A percentile compares a stretch with the other conserved stretches of the same genome.
Evolutionary conservation across 2,888 invertebrate species (phyloP).

Genomic region (Sylvicola fuscatus): DNA sequence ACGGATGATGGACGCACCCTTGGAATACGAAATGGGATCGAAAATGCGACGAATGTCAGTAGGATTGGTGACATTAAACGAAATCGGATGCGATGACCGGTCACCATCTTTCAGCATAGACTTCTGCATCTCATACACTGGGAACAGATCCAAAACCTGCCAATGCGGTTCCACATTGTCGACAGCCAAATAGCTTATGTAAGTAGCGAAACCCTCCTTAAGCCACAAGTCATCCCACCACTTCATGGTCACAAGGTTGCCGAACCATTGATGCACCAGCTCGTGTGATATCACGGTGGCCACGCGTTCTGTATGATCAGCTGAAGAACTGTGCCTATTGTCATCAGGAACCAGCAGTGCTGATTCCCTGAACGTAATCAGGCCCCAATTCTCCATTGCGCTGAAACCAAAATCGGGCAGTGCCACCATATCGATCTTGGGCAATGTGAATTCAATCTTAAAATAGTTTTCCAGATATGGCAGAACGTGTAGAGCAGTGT

Average conservation of each 20-base stretch:
- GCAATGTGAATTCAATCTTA: conserved; percentile 36
- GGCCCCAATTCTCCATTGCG: conserved; percentile 53
- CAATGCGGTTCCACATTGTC: conserved; percentile 30
- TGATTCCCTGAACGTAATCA: conserved; percentile 42
- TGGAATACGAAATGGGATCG: conserved; percentile 50
- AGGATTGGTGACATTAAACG: conserved; percentile 36
- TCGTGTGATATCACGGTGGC: conserved; percentile 55
- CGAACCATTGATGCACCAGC: conserved; percentile 67
- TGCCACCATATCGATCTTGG: conserved; percentile 49
- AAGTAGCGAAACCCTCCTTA: conserved; percentile 33
- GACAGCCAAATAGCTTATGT: conserved; percentile 27
- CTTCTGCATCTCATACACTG: conserved; percentile 28
- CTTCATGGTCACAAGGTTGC: conserved; percentile 49
- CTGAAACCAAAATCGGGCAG: conserved; percentile 49
- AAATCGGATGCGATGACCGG: conserved; percentile 41
- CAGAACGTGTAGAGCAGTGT: conserved; percentile 36
- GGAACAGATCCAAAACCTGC: conserved; percentile 34
- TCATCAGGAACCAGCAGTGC: conserved; percentile 28
- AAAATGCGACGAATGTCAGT: conserved; percentile 44
- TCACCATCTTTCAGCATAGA: conserved; percentile 40
- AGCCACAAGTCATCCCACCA: conserved; percentile 61
- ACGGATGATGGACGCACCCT: conserved; percentile 47
- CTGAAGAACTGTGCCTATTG: conserved; percentile 22
- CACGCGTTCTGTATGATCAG: conserved; percentile 38
- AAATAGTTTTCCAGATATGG: conserved; percentile 43